Evolutionary conservation across 1,140 invertebrate species (phyloP).

Genomic region (Lanistes nyassanus): DNA sequence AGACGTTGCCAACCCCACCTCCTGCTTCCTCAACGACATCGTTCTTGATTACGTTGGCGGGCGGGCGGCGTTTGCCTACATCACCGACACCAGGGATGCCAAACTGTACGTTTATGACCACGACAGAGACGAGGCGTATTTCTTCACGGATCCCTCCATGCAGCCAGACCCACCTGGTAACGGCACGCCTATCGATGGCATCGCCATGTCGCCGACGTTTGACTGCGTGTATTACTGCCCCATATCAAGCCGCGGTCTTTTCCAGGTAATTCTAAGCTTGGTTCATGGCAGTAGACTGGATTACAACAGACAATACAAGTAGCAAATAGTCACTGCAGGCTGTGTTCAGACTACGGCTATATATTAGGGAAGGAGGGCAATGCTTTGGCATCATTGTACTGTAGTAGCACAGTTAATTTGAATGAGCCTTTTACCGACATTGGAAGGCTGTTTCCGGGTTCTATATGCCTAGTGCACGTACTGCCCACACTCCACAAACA

Average conservation of each 20-base stretch:
- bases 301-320: too few relatives aligned
- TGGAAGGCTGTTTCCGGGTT: too few relatives aligned
- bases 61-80: slow-evolving; percentile 42
- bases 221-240: slow-evolving; percentile 32
- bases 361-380: too few relatives aligned
- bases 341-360: too few relatives aligned
- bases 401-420: too few relatives aligned
- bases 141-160: slow-evolving; percentile 41
- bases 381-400: too few relatives aligned
- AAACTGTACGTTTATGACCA: slow-evolving; percentile 46
- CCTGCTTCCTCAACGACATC: slow-evolving; percentile 49
- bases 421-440: too few relatives aligned
- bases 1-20: slow-evolving; percentile 25
- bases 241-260: slow-evolving; percentile 23
- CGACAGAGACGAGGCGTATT: slow-evolving; percentile 27
- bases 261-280: slow-evolving; percentile 14
- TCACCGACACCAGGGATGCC: slow-evolving; percentile 41
- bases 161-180: slow-evolving; percentile 26
- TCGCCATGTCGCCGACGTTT: slow-evolving; percentile 35
- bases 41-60: slow-evolving; percentile 42
- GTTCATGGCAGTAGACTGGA: too few relatives aligned
- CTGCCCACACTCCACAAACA: too few relatives aligned
- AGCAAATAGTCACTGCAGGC: not conserved
- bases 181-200: slow-evolving; percentile 23
- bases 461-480: too few relatives aligned